These are phyloP conservation scores for Nymphalis urticae DNA, from an alignment of 2,888 invertebrate genomes.

Conservation along the genomic window DNA sequence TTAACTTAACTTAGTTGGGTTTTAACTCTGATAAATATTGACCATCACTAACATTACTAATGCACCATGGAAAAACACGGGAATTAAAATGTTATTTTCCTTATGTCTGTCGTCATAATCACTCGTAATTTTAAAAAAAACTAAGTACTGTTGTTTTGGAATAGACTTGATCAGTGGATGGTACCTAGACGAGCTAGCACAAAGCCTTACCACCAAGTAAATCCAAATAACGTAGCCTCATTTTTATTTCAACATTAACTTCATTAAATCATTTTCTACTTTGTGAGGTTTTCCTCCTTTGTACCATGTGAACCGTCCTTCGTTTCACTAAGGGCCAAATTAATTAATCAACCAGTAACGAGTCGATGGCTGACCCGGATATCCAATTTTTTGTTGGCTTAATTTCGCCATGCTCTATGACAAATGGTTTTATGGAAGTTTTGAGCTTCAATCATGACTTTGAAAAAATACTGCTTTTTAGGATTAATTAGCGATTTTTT, in stretches of 20 bases:
- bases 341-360: slow-evolving; percentile 16
- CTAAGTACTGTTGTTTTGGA: too few species aligned
- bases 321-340: neutral
- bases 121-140: too few species aligned
- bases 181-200: too few species aligned
- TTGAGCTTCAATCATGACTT: neutral
- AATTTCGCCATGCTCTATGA: slow-evolving; percentile 1
- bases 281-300: neutral
- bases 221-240: neutral
- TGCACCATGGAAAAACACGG: too few species aligned
- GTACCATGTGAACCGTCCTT: slow-evolving; percentile 1
- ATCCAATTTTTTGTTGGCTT: slow-evolving; percentile 4
- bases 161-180: too few species aligned
- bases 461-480: neutral
- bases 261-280: neutral
- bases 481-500: neutral
- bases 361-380: slow-evolving; percentile 1
- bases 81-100: too few species aligned
- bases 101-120: too few species aligned
- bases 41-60: too few species aligned
- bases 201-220: too few species aligned
- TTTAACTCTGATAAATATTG: too few species aligned
- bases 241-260: neutral
- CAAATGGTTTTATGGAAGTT: slow-evolving; percentile 8
- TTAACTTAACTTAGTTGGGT: too few species aligned